Base-by-base conservation (phyloP, 2,888 invertebrate genomes). In the Schizotus pectinicornis region DNA sequence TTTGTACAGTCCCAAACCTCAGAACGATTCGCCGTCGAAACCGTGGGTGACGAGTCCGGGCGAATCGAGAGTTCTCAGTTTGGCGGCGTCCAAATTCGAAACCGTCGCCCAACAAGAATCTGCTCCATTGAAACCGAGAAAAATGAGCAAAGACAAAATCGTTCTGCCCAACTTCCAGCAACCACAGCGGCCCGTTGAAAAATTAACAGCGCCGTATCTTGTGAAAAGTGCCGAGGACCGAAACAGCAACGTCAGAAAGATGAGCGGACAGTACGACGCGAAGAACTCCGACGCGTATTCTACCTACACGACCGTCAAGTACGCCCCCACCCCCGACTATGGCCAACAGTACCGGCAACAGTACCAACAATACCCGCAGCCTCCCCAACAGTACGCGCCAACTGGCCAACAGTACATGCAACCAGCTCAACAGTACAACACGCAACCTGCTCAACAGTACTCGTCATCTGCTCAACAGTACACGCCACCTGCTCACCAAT, bases 11-110 rank as follows among this genome's bases (percentile, higher is more conserved):
- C 80, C 80, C 7, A 79, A 79, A 65, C 75, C 77, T 0, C 46
- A 74, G 12, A 64, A 65, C 7, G 65, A 62, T 34, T 61, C 67
- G 3, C 62, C 67, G 2, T 65, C 71, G 6, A 74, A 80, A 41
- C 85, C 78, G 11, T 86, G 86, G 86, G 74, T 79, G 31, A 74
- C 77, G 1, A 80, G 80, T 11, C 74, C 79, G 36, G 73, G 69
- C 9, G 82, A 83, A 38, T 81, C 81, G 43, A 81, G 84, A 61
- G 82, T 83, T 5, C 74, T 84, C 11, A 83, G 81, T 65, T 75
- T 83, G 30, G 83, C 84, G 12, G 82, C 84, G 0, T 79, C 82
- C 13, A 86, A 83, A 74, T 87, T 86, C 67, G 86, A 86, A 66
- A 69, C 72, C 41, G 53, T 67, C n/a, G 33, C 64, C 37, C 63